Evolutionary conservation across 1,140 invertebrate species (phyloP), one percentile per base, ranked within the genome.

Genomic region (Dendrolimus punctatus): DNA sequence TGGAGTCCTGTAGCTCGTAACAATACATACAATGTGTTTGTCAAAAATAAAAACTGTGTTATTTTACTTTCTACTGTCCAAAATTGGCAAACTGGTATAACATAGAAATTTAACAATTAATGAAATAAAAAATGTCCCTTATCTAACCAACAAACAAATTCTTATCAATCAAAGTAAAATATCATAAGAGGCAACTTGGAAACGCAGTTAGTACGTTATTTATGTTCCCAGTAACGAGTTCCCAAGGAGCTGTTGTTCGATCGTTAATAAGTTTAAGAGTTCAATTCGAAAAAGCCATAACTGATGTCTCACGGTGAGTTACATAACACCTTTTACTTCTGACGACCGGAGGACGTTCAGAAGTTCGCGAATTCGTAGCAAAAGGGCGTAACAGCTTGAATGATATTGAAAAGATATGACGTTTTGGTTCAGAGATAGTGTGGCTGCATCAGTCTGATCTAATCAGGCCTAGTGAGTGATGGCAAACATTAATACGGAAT

Each of bases 191-290:
- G 23, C 23, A 23, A 55, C 54, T 58, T 57, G 45, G 46, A 60
- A 62, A 68, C 55, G 52, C 63, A 55, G 60, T 64, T 53, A 46
- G 46, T 55, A 61, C 57, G 60, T 70, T 73, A 70, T 77, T 75
- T 75, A 75, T 75, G 64, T 60, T 64, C 51, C 46, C 57, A 57
- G 62, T 70, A 75, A 71, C 65, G 66, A 75, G 68, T 73, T 75
- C 57, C 58, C 68, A 52, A 62, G 61, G 65, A 72, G 55, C 70
- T 73, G 70, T 68, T 66, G 53, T 67, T 42, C 49, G 66, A 75
- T 73, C 68, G 71, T 75, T 77, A 77, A 77, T 77, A 75, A 73
- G 64, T 71, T 71, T 58, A 55, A 44, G 42, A 47, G 8, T 41
- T 57, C 47, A 64, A 51, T 64, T 63, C 46, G 62, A 69, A 57